These are phyloP conservation scores for Papilio polyxenes DNA, from an alignment of 1,140 invertebrate genomes.

Conservation along the genomic window DNA sequence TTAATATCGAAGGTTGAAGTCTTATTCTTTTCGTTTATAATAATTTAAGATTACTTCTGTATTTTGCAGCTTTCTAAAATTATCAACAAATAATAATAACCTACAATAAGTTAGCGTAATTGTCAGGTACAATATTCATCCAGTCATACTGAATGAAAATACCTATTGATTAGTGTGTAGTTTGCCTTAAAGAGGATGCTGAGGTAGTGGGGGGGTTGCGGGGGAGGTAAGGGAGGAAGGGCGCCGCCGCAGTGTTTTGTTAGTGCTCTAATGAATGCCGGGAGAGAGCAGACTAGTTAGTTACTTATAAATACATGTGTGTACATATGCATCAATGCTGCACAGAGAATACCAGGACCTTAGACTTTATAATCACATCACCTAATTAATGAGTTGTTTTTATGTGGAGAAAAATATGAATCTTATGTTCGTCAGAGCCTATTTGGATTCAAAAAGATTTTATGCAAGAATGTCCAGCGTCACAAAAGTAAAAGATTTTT, in stretches of 20 bases:
- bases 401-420: not conserved
- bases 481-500: too few species aligned
- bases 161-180: not conserved
- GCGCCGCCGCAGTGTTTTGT: slow-evolving; percentile 25
- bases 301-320: slow-evolving; percentile 3
- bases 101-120: too few species aligned
- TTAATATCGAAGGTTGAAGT: too few species aligned
- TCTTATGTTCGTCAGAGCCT: not conserved
- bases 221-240: slow-evolving; percentile 1
- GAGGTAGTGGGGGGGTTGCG: not conserved
- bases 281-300: slow-evolving; percentile 15
- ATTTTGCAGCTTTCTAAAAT: too few species aligned
- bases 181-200: slow-evolving; percentile 10
- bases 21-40: too few species aligned
- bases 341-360: not conserved
- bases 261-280: slow-evolving; percentile 26
- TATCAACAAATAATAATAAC: too few species aligned
- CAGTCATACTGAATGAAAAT: not conserved
- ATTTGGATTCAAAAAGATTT: too few species aligned
- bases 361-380: not conserved
- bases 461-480: too few species aligned
- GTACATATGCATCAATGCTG: not conserved
- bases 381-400: not conserved
- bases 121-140: not conserved
- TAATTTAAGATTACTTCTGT: too few species aligned